Conservation (phyloP, 1,140 invertebrate genomes). For the Arion vulgaris region DNA sequence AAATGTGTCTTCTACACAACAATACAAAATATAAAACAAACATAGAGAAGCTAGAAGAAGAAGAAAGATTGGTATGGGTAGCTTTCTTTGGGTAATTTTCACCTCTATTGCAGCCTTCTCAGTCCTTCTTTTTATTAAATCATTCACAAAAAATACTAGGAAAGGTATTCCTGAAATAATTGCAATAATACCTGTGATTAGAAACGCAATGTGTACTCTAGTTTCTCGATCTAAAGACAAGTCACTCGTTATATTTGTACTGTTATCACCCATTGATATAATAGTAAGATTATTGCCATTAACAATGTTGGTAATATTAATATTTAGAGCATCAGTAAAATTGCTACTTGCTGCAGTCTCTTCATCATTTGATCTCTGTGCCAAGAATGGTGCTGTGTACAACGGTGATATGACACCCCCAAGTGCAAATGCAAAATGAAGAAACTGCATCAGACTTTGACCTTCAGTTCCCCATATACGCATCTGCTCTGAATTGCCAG, state of each 20-base stretch:
- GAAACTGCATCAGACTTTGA: slow-evolving; percentile 45
- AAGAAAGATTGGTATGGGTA: slow-evolving; percentile 26
- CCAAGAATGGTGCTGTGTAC: slow-evolving; percentile 52
- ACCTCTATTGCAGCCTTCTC: background rate
- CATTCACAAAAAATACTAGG: slow-evolving; percentile 8
- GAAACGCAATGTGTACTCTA: slow-evolving; percentile 36
- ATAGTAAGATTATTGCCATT: background rate
- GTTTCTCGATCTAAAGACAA: background rate
- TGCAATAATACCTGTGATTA: slow-evolving; percentile 33
- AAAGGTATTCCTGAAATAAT: slow-evolving; percentile 32
- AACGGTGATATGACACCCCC: slow-evolving; percentile 56
- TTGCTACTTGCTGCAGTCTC: background rate
- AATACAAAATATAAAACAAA: slow-evolving; percentile 45
- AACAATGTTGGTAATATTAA: background rate
- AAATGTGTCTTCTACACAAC: slow-evolving; percentile 54
- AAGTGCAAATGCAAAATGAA: slow-evolving; percentile 55
- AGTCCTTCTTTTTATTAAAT: slow-evolving; percentile 16
- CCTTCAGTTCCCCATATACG: slow-evolving; percentile 73
- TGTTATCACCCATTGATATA: too few relatives aligned
- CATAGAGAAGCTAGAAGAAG: slow-evolving; percentile 34
- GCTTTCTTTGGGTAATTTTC: slow-evolving; percentile 20
- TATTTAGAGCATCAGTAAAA: background rate
- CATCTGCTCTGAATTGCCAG: slow-evolving; percentile 72
- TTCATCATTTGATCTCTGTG: slow-evolving; percentile 31
- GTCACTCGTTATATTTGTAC: background rate